Evolutionary conservation across 2,113 vertebrate species (phyloP).

Genomic region (Loxodonta africana): DNA sequence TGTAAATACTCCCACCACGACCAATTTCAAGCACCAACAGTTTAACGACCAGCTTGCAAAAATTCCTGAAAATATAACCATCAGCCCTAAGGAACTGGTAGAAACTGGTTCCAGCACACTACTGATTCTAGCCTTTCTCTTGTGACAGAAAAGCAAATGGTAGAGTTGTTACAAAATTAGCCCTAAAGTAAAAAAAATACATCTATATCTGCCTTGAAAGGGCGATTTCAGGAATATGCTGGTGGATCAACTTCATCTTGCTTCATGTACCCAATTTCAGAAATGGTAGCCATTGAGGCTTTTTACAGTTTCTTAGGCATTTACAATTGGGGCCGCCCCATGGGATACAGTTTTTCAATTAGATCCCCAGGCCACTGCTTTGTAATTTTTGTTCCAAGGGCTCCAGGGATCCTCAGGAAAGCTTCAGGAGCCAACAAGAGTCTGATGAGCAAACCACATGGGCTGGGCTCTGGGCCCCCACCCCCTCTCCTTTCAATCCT

Average conservation of each 20-base stretch:
- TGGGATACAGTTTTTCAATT: background rate
- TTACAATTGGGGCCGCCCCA: background rate
- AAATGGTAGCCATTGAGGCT: background rate
- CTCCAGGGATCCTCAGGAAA: background rate
- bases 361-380: background rate
- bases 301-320: background rate
- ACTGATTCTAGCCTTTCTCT: background rate
- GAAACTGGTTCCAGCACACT: background rate
- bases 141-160: background rate
- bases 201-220: background rate
- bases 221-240: background rate
- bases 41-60: background rate
- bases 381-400: background rate
- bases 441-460: background rate
- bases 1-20: background rate
- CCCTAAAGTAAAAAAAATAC: too few relatives aligned
- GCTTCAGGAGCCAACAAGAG: background rate
- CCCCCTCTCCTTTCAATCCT: background rate
- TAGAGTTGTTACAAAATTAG: background rate
- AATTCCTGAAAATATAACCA: background rate
- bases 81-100: background rate
- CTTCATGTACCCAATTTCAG: background rate
- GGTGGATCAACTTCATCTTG: background rate
- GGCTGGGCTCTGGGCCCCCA: background rate
- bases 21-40: too few relatives aligned